Evolutionary conservation across 2,888 invertebrate species (phyloP).

Genomic region (Caenorhabditis panamensis): DNA sequence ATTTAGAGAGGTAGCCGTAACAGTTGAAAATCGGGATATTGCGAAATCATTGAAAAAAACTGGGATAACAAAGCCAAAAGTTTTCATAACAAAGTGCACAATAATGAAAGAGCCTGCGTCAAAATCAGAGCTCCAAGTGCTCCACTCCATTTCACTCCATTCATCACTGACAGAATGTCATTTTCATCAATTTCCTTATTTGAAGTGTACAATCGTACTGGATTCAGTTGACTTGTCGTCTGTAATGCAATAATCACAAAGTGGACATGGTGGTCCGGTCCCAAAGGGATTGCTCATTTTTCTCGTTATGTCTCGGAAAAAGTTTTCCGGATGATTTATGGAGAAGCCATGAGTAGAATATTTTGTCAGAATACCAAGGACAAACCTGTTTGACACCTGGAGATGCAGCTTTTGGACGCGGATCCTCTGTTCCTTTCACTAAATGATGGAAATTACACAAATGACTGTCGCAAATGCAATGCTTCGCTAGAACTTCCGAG

Average conservation of each 20-base stretch:
- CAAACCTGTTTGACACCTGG: slow-evolving; percentile 37
- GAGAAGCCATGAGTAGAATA: background rate
- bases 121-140: background rate
- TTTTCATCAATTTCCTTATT: slow-evolving; percentile 54
- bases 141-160: slow-evolving; percentile 11
- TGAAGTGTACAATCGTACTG: slow-evolving; percentile 57
- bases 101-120: background rate
- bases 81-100: background rate
- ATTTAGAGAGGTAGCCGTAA: slow-evolving; percentile 38
- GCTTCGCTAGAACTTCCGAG: slow-evolving; percentile 72
- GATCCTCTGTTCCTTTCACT: slow-evolving; percentile 68
- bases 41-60: slow-evolving; percentile 8
- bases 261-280: slow-evolving; percentile 2
- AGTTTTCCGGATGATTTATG: background rate
- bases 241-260: slow-evolving; percentile 43
- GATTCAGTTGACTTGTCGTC: slow-evolving; percentile 46
- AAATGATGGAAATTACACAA: slow-evolving; percentile 79
- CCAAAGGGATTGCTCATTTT: slow-evolving; percentile 7
- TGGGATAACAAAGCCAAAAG: background rate
- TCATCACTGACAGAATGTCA: slow-evolving; percentile 53
- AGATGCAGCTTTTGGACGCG: slow-evolving; percentile 58
- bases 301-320: slow-evolving; percentile 1
- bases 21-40: slow-evolving; percentile 31
- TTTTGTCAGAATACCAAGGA: background rate
- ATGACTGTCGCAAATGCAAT: slow-evolving; percentile 80